Conservation (phyloP, 1,140 invertebrate genomes). For the Papilio dardanus region DNA sequence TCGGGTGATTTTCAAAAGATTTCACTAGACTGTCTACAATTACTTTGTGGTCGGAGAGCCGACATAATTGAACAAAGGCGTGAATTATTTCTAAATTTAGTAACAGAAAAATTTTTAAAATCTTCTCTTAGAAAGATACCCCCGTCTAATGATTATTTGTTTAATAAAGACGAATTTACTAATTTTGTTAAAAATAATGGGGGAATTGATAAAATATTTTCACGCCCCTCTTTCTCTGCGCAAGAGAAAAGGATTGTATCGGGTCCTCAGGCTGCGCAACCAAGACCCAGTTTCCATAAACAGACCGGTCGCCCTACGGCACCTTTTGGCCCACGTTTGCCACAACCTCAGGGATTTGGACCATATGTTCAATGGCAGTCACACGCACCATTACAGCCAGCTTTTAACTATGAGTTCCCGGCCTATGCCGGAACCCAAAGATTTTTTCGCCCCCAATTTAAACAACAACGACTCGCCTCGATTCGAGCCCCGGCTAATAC, state of each 20-base stretch:
- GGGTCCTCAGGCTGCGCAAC: neutral
- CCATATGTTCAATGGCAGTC: neutral
- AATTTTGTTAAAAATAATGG: constrained; percentile 5
- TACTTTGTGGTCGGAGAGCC: constrained; percentile 34
- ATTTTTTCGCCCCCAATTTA: constrained; percentile 6
- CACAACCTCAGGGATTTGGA: neutral
- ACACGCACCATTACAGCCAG: neutral
- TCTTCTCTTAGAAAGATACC: constrained; percentile 32
- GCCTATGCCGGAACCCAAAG: constrained; percentile 3
- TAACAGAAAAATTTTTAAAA: constrained; percentile 36
- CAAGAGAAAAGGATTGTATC: neutral
- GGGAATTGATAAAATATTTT: neutral
- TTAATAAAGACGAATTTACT: constrained; percentile 28
- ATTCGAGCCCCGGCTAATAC: neutral
- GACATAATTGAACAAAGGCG: constrained; percentile 37
- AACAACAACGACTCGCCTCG: neutral
- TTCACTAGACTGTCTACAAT: constrained; percentile 38
- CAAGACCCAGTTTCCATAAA: neutral
- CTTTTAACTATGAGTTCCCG: neutral
- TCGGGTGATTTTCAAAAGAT: constrained; percentile 35
- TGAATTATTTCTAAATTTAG: constrained; percentile 33
- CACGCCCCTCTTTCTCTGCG: neutral
- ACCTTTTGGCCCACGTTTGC: neutral
- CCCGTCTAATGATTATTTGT: constrained; percentile 27
- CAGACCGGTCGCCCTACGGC: neutral